phyloP scores from a whole-genome alignment of 1,140 invertebrate genomes.

The Lutraria rhynchaena region DNA sequence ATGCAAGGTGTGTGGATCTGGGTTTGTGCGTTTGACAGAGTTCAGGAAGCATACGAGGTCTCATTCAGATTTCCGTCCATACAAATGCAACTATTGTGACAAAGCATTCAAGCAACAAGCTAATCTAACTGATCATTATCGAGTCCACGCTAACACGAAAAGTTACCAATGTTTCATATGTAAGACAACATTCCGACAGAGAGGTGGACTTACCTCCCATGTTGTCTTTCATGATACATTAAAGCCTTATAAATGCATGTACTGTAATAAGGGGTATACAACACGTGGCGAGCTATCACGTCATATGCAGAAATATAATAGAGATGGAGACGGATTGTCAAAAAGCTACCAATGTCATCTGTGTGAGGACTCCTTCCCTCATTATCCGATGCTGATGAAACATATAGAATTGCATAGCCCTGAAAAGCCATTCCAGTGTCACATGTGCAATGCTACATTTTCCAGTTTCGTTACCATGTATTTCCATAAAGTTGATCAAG shows the following conservation, averaged over 20 bases:
- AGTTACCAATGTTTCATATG: slow-evolving; percentile 91
- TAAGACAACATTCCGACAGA: slow-evolving; percentile 94
- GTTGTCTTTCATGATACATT: slow-evolving; percentile 88
- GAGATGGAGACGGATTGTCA: neutral
- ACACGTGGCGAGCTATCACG: slow-evolving; percentile 42
- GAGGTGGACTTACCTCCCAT: slow-evolving; percentile 83
- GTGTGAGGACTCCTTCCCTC: slow-evolving; percentile 53
- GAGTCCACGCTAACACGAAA: slow-evolving; percentile 33
- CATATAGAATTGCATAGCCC: slow-evolving; percentile 88
- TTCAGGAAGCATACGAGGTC: slow-evolving; percentile 51
- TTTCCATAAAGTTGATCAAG: slow-evolving; percentile 45
- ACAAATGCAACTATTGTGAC: slow-evolving; percentile 46
- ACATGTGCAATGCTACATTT: slow-evolving; percentile 69
- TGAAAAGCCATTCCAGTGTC: slow-evolving; percentile 59
- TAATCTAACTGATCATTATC: slow-evolving; percentile 44
- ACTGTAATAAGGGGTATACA: slow-evolving; percentile 94
- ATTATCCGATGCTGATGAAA: slow-evolving; percentile 50
- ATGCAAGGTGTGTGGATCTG: slow-evolving; percentile 58
- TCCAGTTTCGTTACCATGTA: slow-evolving; percentile 84
- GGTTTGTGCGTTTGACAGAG: slow-evolving; percentile 55
- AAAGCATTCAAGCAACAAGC: slow-evolving; percentile 54
- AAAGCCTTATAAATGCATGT: slow-evolving; percentile 94
- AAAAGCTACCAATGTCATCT: slow-evolving; percentile 37
- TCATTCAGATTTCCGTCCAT: slow-evolving; percentile 51
- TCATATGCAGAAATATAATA: slow-evolving; percentile 51